phyloP scores from a whole-genome alignment of 2,888 invertebrate genomes.

The Agrochola circellaris region DNA sequence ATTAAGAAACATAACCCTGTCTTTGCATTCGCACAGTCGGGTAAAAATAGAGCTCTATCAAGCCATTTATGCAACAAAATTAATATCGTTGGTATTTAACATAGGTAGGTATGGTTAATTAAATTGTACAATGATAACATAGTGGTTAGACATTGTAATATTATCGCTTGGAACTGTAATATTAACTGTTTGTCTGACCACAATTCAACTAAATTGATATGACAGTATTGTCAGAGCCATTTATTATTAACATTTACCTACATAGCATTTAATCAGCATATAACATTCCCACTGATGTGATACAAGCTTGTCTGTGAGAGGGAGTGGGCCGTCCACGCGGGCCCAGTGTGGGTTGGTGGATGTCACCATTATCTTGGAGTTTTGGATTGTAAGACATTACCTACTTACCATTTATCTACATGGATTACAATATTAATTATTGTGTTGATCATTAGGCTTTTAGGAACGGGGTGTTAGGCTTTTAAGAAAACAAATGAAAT shows the following conservation, averaged over 20 bases:
- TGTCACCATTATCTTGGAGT: neutral
- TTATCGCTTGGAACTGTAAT: conserved; percentile 18
- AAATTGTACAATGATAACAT: conserved; percentile 22
- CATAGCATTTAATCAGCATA: too few relatives aligned
- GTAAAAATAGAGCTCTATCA: neutral
- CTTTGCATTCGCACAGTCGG: too few relatives aligned
- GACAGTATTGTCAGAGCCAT: conserved; percentile 10
- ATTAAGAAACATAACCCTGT: neutral
- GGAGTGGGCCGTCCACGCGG: neutral
- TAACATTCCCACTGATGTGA: neutral
- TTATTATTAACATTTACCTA: neutral
- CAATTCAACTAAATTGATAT: conserved; percentile 7
- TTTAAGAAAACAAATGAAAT: neutral
- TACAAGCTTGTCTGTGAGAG: neutral
- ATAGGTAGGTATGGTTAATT: conserved; percentile 20
- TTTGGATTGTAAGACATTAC: neutral
- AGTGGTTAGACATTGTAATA: conserved; percentile 35
- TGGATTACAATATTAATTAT: neutral
- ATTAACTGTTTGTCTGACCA: conserved; percentile 28
- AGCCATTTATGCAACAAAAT: neutral
- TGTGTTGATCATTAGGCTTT: neutral
- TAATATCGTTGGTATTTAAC: neutral
- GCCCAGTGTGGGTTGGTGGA: neutral
- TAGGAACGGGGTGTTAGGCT: too few relatives aligned
- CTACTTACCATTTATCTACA: neutral